Conservation (phyloP, 2,113 vertebrate genomes). For the Colius striatus region DNA sequence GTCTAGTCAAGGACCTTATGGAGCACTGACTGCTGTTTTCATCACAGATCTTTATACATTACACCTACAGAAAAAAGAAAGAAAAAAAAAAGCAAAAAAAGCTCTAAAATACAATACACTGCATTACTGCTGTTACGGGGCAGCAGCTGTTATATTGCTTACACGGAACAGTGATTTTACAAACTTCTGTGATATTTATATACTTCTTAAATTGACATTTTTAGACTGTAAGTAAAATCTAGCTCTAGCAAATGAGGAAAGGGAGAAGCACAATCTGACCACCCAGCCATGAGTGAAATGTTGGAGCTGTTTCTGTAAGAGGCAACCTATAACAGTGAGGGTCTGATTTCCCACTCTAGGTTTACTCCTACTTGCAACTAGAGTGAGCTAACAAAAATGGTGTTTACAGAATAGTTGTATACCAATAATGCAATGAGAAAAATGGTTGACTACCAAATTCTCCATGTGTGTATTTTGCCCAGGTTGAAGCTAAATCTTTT, state of each 20-base stretch:
- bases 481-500: neutral
- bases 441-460: neutral
- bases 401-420: neutral
- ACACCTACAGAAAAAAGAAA: neutral
- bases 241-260: neutral
- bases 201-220: neutral
- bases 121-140: neutral
- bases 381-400: neutral
- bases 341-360: neutral
- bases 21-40: neutral
- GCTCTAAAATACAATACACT: neutral
- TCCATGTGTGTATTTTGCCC: fast-evolving
- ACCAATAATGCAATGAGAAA: neutral
- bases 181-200: neutral
- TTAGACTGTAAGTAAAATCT: neutral
- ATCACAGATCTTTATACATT: neutral
- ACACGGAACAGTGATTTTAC: neutral
- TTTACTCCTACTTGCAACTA: neutral
- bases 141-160: neutral
- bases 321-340: neutral
- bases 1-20: neutral
- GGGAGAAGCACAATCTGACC: neutral
- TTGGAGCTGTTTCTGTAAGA: neutral
- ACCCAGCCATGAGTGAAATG: neutral
- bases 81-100: neutral